Percentiles rank a stretch among this genome's conserved stretches.
These are phyloP conservation scores for Heloderma charlesbogerti DNA, from an alignment of 2,113 vertebrate species.

Conservation along the genomic window DNA sequence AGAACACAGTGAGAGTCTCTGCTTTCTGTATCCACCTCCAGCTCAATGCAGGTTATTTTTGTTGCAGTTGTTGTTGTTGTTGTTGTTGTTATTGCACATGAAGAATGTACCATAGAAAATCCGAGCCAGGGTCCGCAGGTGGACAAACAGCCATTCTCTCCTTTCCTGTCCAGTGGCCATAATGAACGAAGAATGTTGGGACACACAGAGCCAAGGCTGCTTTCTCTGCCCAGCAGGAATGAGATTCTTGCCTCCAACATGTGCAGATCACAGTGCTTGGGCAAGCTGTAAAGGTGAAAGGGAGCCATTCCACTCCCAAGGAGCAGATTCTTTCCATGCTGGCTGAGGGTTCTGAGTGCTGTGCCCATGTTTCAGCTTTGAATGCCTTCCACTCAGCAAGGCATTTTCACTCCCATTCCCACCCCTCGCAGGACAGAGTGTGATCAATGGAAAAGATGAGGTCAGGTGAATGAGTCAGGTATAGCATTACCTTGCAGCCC, in stretches of 20 bases:
- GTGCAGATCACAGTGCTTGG: slow-evolving; percentile 6
- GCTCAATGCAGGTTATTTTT: neutral
- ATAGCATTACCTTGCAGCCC: neutral
- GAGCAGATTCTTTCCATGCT: neutral
- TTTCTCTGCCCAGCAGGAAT: slow-evolving; percentile 2
- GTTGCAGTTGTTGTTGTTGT: no score
- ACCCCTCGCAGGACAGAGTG: neutral
- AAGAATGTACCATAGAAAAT: neutral
- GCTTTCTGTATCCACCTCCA: neutral
- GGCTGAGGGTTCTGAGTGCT: neutral
- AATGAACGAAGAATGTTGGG: slow-evolving; percentile 4
- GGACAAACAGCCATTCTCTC: neutral
- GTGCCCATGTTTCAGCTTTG: neutral
- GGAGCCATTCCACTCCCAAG: neutral
- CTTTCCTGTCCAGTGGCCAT: neutral
- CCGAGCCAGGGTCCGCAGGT: neutral
- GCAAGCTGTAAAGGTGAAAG: neutral
- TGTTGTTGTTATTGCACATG: neutral
- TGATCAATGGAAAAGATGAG: slow-evolving; percentile 5
- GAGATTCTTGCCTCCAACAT: neutral
- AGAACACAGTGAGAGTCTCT: slow-evolving; percentile 12
- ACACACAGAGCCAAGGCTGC: neutral
- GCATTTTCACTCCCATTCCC: neutral
- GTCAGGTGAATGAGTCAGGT: neutral
- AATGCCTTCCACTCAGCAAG: neutral